Percentiles rank a stretch among this genome's conserved stretches.
These are phyloP conservation scores for Neolamprologus multifasciatus DNA, from an alignment of 2,797 vertebrate genomes.

Conservation along the genomic window DNA sequence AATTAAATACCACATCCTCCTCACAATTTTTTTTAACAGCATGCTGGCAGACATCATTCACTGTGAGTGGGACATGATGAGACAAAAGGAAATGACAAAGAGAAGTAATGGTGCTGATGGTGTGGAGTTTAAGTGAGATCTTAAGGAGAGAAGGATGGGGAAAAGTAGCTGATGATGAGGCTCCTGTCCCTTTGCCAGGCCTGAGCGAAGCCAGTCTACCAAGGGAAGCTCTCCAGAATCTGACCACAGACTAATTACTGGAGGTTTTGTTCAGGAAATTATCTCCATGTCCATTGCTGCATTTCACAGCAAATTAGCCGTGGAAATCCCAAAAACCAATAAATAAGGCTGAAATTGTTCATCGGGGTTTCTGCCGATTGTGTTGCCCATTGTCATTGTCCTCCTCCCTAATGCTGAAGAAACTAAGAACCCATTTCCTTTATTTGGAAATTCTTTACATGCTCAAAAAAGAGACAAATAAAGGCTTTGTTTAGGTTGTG, in stretches of 20 bases:
- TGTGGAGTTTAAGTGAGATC: constrained; percentile 17
- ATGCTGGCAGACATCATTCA: constrained; percentile 28
- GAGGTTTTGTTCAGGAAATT: constrained; percentile 71
- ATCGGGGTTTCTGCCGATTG: constrained; percentile 56
- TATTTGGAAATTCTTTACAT: constrained; percentile 51
- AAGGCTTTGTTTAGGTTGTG: constrained; percentile 56
- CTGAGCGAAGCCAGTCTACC: constrained; percentile 37
- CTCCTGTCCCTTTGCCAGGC: constrained; percentile 20
- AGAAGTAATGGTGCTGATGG: neutral
- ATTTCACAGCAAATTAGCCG: constrained; percentile 75
- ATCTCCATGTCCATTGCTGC: constrained; percentile 69
- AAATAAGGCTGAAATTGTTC: constrained; percentile 70
- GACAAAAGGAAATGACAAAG: constrained; percentile 30
- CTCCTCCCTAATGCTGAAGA: constrained; percentile 42
- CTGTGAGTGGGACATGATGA: constrained; percentile 4
- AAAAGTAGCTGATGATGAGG: constrained; percentile 26
- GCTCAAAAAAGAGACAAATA: constrained; percentile 49
- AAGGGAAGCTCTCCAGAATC: constrained; percentile 54
- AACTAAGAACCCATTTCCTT: constrained; percentile 55
- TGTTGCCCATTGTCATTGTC: constrained; percentile 57
- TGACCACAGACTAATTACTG: constrained; percentile 72
- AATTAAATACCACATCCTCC: constrained; percentile 12
- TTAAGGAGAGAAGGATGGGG: constrained; percentile 14
- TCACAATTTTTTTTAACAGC: constrained; percentile 6
- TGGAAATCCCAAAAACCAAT: constrained; percentile 71